Evolutionary conservation across 2,888 invertebrate species (phyloP), one percentile per base, ranked within the genome.

Genomic region (Oasisia sp.): DNA sequence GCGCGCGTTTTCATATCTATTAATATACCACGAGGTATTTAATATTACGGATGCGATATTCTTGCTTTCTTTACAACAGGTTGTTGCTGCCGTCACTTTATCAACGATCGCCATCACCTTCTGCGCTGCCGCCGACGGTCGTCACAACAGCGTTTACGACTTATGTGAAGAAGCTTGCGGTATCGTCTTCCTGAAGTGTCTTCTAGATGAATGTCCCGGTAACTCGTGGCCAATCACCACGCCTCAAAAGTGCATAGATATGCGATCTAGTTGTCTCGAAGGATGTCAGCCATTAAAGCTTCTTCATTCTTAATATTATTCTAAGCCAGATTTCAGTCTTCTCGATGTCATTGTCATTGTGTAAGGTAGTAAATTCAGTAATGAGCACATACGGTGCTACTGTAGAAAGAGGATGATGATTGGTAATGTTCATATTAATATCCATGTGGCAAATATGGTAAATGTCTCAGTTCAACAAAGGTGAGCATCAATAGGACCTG

Each of bases 271-370:
- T 19, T 74, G 74, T 74, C 19, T 74, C 27, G 74, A 74, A 74
- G 74, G 74, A n/a, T 74, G 74, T 74, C 74, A 74, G n/a, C 74
- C 74, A 74, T 74, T 74, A n/a, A 74, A 74, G 7, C 74, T 74
- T 74, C 74, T 74, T 74, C 74, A 1, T 50, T 50, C 50, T 50
- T 50, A 74, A 74, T n/a, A 27, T 7, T 27, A n/a, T 27, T 19
- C 19, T 7, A 2, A n/a, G 27, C 7, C 0, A 74, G 74, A 19
- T 27, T 27, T 27, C 74, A 74, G 74, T 74, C 56, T 19, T 7
- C 11, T 11, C n/a, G 27, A 19, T 74, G 5, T 9, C 50, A 50
- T 9, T 50, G 50, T 50, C 9, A 50, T 50, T 50, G 9, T 11
- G 9, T 50, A 50, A 14, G 12, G 50, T 50, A 12, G 50, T 14